phyloP scores from a whole-genome alignment of 2,113 vertebrate genomes.

The Rhodinocichla rosea region DNA sequence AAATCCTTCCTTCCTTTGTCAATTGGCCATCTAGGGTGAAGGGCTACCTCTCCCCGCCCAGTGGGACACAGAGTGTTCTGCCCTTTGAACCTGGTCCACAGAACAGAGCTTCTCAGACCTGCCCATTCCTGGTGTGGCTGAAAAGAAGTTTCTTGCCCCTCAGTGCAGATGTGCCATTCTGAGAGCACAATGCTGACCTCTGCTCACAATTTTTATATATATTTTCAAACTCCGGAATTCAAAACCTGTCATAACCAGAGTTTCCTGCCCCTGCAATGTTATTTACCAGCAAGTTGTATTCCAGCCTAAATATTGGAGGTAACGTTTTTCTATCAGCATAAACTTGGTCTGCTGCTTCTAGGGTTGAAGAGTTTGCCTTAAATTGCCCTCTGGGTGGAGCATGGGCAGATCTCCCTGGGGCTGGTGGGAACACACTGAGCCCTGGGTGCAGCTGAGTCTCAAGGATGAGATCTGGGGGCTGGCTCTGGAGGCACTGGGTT shows the following conservation, averaged over 20 bases:
- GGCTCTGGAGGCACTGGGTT: neutral
- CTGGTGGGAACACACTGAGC: neutral
- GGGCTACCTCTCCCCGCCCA: neutral
- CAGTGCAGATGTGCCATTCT: neutral
- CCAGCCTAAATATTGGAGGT: neutral
- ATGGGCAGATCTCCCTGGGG: neutral
- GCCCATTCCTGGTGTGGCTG: fast-evolving
- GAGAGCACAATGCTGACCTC: neutral
- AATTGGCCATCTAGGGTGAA: neutral
- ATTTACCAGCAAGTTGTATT: neutral
- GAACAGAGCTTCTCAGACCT: neutral
- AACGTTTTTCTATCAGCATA: neutral
- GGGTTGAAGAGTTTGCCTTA: neutral
- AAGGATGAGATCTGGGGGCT: neutral
- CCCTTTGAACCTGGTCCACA: fast-evolving
- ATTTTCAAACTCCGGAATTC: neutral
- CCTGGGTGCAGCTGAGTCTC: neutral
- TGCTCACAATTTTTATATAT: neutral
- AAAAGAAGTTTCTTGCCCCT: neutral
- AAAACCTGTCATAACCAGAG: neutral
- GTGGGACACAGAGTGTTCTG: neutral
- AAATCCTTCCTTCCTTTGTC: neutral
- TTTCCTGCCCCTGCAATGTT: neutral
- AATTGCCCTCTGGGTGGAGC: neutral
- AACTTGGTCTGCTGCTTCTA: neutral